Base-by-base conservation (phyloP, 2,888 invertebrate species). In the Eupithecia dodoneata region DNA sequence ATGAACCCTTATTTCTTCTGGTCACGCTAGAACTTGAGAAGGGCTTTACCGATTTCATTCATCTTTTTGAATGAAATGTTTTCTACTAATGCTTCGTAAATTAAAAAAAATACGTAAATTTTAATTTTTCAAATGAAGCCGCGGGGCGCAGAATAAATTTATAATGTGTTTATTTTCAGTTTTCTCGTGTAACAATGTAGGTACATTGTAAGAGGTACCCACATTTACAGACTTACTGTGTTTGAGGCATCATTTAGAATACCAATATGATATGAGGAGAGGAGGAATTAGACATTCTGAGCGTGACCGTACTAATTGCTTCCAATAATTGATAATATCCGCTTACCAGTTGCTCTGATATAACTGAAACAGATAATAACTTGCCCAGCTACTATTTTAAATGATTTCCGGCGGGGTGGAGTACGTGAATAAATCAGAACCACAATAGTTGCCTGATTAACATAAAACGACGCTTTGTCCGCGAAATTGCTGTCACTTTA, bases 401-500 rank as follows among this genome's bases (percentile, higher is more conserved):
- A 69, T 73, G 13, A 70, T 71, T 70, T 52, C 59, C 65, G 55
- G 65, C 70, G 59, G 63, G 63, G 66, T 76, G 44, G 72, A 72
- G 72, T 65, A 15, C 73, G 71, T 41, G 52, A 52, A 77, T 74
- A 77, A 75, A 73, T 77, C 73, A 77, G 70, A 65, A 65, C n/a
- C 45, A 75, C 74, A 75, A 65, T 74, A 74, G 70, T 75, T 73
- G 65, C 47, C 49, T 41, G 73, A 65, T 78, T 78, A 73, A 69
- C 77, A 75, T 78, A 78, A 75, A 71, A 66, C 59, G 59, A 55
- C 49, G 73, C 69, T 78, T 75, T 75, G 75, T 78, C 71, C 63
- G 59, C 72, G 47, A 75, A 77, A 77, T 77, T 63, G 75, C 72
- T 74, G 78, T 78, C 76, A 78, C 78, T 78, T 75, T 76, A 78